These are phyloP conservation scores for Sebastolobus alascanus DNA, from an alignment of 2,797 vertebrate genomes.

Conservation along the genomic window DNA sequence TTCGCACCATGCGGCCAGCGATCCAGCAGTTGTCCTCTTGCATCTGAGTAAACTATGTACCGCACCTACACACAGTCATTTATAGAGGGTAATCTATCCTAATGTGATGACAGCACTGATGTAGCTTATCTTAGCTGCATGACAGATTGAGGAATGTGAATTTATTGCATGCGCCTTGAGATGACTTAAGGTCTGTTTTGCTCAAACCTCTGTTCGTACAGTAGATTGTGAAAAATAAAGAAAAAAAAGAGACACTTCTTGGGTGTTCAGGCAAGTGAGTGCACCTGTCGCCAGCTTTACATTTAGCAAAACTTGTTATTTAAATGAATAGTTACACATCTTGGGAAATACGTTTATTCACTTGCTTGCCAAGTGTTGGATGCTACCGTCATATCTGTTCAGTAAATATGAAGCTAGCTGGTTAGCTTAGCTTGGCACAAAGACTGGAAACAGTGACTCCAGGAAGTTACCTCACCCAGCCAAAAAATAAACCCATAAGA, in stretches of 20 bases:
- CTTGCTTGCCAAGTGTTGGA: neutral
- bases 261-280: neutral
- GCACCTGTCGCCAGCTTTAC: neutral
- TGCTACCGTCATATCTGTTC: neutral
- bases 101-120: slow-evolving; percentile 12
- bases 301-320: neutral
- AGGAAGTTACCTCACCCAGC: neutral
- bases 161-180: neutral
- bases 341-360: neutral
- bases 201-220: neutral
- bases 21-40: slow-evolving; percentile 25
- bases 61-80: slow-evolving; percentile 12
- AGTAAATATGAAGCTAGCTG: neutral
- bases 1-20: slow-evolving; percentile 17
- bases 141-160: slow-evolving; percentile 13
- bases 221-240: neutral
- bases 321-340: neutral
- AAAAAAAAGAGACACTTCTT: neutral
- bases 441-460: too few relatives aligned
- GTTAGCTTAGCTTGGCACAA: neutral
- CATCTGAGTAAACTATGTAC: slow-evolving; percentile 31
- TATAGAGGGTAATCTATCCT: slow-evolving; percentile 19
- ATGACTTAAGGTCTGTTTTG: neutral
- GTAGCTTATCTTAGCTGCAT: slow-evolving; percentile 21
- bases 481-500: neutral